Conservation (phyloP, 2,888 invertebrate genomes). For the Drosophila niveifrons region DNA sequence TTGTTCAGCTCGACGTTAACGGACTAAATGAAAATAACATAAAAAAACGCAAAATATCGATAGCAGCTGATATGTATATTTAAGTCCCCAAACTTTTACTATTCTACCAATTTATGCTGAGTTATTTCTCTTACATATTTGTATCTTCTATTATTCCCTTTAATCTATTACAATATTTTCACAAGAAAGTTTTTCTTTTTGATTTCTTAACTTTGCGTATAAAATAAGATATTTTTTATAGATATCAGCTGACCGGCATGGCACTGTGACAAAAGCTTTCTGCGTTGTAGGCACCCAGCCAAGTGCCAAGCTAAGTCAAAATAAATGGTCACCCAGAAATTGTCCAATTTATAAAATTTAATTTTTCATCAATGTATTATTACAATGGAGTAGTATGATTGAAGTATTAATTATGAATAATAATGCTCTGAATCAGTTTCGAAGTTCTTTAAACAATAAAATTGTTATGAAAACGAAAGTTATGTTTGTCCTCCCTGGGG, state of each 20-base stretch:
- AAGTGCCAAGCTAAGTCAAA: background rate
- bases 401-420: no score
- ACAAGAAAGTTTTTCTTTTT: background rate
- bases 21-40: constrained; percentile 59
- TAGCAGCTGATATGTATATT: constrained; percentile 43
- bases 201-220: background rate
- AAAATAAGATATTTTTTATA: background rate
- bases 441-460: no score
- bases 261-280: background rate
- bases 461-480: no score
- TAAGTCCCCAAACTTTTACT: no score
- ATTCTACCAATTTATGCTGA: background rate
- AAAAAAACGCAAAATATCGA: constrained; percentile 12
- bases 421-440: no score
- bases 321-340: background rate
- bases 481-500: no score
- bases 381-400: no score
- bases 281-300: background rate
- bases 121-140: background rate
- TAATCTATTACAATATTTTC: background rate
- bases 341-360: background rate
- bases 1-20: constrained; percentile 48
- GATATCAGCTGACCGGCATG: background rate
- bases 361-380: no score
- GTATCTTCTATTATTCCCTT: background rate